Conservation (phyloP, 92 coral and sea anemone genomes). For the Actinernus sp. region DNA sequence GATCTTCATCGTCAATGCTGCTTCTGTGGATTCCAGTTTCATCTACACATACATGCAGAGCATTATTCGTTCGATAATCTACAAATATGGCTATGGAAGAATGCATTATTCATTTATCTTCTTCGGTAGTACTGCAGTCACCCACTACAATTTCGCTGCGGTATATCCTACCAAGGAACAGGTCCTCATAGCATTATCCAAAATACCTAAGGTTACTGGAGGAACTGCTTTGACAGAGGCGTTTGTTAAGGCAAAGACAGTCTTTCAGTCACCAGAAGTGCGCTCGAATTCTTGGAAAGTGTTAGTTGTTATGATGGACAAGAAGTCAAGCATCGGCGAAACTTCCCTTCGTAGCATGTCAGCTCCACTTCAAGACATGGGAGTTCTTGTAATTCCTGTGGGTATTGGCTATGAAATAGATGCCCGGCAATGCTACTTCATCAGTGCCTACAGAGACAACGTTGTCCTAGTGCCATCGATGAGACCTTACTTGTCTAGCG, state of each 20-base stretch:
- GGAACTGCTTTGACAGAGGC: conserved; percentile 19
- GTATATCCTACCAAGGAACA: conserved; percentile 10
- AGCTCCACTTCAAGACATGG: conserved; percentile 14
- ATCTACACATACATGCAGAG: conserved; percentile 24
- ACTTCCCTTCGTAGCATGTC: conserved; percentile 10
- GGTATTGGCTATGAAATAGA: conserved; percentile 17
- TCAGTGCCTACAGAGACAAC: conserved; percentile 27
- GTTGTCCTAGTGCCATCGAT: conserved; percentile 13
- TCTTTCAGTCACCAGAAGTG: conserved; percentile 11
- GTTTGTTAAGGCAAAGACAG: conserved; percentile 11
- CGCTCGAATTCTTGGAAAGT: conserved; percentile 15
- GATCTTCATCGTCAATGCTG: conserved; percentile 18
- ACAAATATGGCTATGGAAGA: conserved; percentile 15
- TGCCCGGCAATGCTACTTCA: conserved; percentile 2
- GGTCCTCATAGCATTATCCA: conserved; percentile 8
- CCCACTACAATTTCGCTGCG: conserved; percentile 23
- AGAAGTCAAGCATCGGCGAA: conserved; percentile 5
- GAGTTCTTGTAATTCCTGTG: conserved; percentile 25
- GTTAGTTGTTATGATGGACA: conserved; percentile 19
- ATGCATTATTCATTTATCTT: conserved; percentile 22
- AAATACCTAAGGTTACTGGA: conserved; percentile 4
- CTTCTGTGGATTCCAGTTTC: conserved; percentile 7
- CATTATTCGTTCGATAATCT: conserved; percentile 7
- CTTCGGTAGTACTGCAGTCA: conserved; percentile 13
- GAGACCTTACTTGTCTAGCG: conserved; percentile 11